Conservation (phyloP, 30 jellyfish, hydroid and myxozoan species). For the Aurelia aurita region DNA sequence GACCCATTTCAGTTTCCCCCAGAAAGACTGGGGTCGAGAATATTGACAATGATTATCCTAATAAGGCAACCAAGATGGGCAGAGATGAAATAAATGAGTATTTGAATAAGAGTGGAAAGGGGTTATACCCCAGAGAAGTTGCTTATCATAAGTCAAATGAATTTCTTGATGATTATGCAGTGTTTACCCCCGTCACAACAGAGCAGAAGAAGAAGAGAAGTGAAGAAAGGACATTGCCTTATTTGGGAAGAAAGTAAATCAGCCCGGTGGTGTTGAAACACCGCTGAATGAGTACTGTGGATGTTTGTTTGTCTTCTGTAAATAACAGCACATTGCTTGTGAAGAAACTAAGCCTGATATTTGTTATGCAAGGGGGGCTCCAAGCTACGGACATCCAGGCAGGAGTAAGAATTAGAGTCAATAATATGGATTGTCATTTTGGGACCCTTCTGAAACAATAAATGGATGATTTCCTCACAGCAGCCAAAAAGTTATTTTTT, state of each 20-base stretch:
- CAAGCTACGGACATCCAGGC: too few relatives aligned
- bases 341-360: too few relatives aligned
- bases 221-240: not conserved
- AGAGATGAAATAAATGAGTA: slow-evolving; percentile 32
- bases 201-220: slow-evolving; percentile 46
- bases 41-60: slow-evolving; percentile 25
- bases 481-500: too few relatives aligned
- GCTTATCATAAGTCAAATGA: slow-evolving; percentile 47
- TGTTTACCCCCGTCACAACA: slow-evolving; percentile 47
- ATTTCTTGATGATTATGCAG: slow-evolving; percentile 35
- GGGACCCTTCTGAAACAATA: too few relatives aligned
- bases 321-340: too few relatives aligned
- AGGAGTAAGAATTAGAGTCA: too few relatives aligned
- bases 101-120: slow-evolving; percentile 32
- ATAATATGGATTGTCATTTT: too few relatives aligned
- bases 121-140: slow-evolving; percentile 16
- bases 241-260: not conserved
- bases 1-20: slow-evolving; percentile 27
- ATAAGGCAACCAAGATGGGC: slow-evolving; percentile 7
- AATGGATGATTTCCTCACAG: too few relatives aligned
- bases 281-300: too few relatives aligned
- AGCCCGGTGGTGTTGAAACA: not conserved
- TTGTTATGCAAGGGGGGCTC: too few relatives aligned
- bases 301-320: too few relatives aligned
- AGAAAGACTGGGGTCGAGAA: slow-evolving; percentile 20